Percentiles rank a stretch among this genome's conserved stretches.
These are phyloP conservation scores for Dromococcyx pavoninus DNA, from an alignment of 2,797 vertebrate species.

Conservation along the genomic window DNA sequence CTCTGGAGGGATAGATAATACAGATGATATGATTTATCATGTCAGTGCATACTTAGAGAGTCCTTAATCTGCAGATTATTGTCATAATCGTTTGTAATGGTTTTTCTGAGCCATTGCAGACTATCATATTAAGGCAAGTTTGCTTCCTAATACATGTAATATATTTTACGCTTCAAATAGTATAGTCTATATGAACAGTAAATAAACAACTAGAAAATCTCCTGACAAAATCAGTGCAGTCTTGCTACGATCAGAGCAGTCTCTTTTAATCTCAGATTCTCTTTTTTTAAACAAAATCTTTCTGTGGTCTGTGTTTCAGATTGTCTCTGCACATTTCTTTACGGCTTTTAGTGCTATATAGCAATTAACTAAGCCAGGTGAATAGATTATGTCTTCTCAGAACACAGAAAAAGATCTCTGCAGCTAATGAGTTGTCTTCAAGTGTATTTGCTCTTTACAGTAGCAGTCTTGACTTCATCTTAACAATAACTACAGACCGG, in stretches of 20 bases:
- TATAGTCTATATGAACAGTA: neutral
- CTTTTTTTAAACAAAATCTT: neutral
- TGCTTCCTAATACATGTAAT: conserved; percentile 1
- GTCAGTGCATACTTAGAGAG: conserved; percentile 30
- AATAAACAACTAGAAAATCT: conserved; percentile 15
- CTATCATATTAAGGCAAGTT: neutral
- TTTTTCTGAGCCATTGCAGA: conserved; percentile 37
- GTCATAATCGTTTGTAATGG: conserved; percentile 52
- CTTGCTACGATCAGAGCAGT: neutral
- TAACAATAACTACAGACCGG: neutral
- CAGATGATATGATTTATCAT: conserved; percentile 40
- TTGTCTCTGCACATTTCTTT: neutral
- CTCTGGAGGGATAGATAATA: conserved; percentile 41
- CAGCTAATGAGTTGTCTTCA: neutral
- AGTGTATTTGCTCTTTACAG: neutral
- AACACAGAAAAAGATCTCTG: neutral
- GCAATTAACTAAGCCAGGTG: neutral
- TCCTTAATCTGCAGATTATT: conserved; percentile 66
- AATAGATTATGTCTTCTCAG: neutral
- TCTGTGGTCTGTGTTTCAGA: neutral
- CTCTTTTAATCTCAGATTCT: neutral
- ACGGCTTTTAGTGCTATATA: neutral
- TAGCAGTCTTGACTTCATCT: neutral
- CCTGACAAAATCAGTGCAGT: neutral
- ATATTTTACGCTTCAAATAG: neutral